These are phyloP conservation scores for Parnassius orleans DNA, from an alignment of 2,888 invertebrate genomes.

Conservation along the genomic window DNA sequence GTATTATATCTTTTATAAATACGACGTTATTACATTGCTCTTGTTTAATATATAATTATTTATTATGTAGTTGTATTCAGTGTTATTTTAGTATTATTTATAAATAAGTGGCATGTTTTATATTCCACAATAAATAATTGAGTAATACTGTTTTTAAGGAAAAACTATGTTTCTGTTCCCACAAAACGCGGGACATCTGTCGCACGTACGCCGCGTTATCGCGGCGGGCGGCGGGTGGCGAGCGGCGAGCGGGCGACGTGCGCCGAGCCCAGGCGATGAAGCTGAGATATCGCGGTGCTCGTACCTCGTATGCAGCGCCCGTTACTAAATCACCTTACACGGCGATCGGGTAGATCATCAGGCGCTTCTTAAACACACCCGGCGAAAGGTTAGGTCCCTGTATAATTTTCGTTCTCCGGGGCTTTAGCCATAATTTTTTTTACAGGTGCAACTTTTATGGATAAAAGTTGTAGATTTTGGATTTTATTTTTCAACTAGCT, in stretches of 20 bases:
- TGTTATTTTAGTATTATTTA: too few species aligned
- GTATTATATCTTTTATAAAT: too few species aligned
- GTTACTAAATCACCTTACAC: constrained; percentile 18
- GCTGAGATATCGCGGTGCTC: constrained; percentile 32
- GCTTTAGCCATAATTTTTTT: background rate
- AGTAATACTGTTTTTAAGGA: background rate
- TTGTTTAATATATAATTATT: too few species aligned
- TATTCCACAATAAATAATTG: background rate
- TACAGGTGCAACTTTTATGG: too few species aligned
- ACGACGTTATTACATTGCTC: too few species aligned
- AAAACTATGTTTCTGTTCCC: constrained; percentile 29
- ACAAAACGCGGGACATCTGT: constrained; percentile 38
- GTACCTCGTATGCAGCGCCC: constrained; percentile 21
- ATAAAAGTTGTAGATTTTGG: too few species aligned
- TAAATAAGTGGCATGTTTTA: too few species aligned
- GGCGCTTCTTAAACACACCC: constrained; percentile 13
- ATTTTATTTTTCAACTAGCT: too few species aligned
- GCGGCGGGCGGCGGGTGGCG: constrained; percentile 22
- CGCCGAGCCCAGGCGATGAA: constrained; percentile 34
- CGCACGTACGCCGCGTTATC: constrained; percentile 40
- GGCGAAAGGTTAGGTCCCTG: constrained; percentile 1
- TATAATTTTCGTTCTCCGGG: constrained; percentile 10
- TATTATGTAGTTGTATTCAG: too few species aligned
- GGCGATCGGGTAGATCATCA: constrained; percentile 20
- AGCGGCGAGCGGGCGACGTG: constrained; percentile 34